phyloP scores from a whole-genome alignment of 2,888 invertebrate genomes.

The Pediacus dermestoides region DNA sequence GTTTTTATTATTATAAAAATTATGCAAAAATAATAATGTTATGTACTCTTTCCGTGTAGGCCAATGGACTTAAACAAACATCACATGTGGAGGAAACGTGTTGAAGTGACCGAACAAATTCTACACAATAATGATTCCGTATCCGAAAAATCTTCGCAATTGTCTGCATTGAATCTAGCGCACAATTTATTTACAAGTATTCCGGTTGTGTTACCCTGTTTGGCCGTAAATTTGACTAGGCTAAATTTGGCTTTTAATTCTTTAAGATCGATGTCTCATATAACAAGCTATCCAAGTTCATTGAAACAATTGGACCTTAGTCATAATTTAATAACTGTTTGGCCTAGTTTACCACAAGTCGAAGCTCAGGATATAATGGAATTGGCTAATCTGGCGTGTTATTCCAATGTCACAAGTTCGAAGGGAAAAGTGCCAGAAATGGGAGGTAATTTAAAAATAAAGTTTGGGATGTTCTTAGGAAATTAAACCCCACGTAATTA shows the following conservation, averaged over 20 bases:
- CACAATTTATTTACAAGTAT: conserved; percentile 87
- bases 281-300: conserved; percentile 84
- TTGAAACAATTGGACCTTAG: conserved; percentile 90
- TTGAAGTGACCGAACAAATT: conserved; percentile 66
- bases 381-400: conserved; percentile 69
- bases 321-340: conserved; percentile 85
- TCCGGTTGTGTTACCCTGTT: conserved; percentile 84
- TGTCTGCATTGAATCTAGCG: conserved; percentile 78
- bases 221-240: conserved; percentile 80
- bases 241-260: conserved; percentile 91
- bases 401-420: conserved; percentile 40
- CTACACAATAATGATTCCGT: conserved; percentile 57
- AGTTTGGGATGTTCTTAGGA: background rate
- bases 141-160: conserved; percentile 59
- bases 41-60: conserved; percentile 37
- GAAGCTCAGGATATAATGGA: conserved; percentile 58
- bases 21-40: conserved; percentile 1
- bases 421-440: conserved; percentile 44
- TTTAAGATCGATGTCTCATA: conserved; percentile 74
- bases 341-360: conserved; percentile 82
- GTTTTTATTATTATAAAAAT: conserved; percentile 14
- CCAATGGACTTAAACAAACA: conserved; percentile 67
- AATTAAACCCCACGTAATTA: too few species aligned
- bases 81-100: conserved; percentile 69
- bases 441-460: conserved; percentile 34